Base-by-base conservation (phyloP, 2,888 invertebrate genomes). In the Torymus aiolomorphi region DNA sequence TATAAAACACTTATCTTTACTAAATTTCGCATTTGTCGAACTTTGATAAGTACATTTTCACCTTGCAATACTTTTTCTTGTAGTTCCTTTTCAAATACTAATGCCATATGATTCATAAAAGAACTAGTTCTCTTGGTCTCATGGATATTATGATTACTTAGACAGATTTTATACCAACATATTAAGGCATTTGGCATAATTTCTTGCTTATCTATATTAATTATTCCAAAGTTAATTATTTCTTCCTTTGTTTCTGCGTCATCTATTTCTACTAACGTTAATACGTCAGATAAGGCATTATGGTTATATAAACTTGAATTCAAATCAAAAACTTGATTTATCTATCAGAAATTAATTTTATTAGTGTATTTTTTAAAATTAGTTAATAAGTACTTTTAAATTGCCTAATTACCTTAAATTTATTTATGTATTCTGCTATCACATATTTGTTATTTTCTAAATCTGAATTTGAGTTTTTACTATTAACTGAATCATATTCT, bases 351-450 rank as follows among this genome's bases (percentile, higher is more conserved):
- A 24, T 70, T 24, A 61, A 16, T 66, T 56, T 20, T 54, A 70
- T 79, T 79, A 66, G 57, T 65, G 4, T 31, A 54, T 31, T 80
- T 20, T 52, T 13, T 74, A 57, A 42, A 49, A 0, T 31, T 51
- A 59, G 24, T 31, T 51, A 59, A 31, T 2, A 54, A 14, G 18
- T 42, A 73, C 31, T 11, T 54, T 16, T n/a, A 49, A 63, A 70
- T 16, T 49, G 12, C 12, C 13, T n/a, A 61, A 18, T 89, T 80
- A 94, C 94, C 86, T 92, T 91, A 87, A 92, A 94, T 83, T 91
- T 90, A 84, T 94, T 94, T 57, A 94, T 91, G 81, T 91, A 91
- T 63, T 91, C 88, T 3, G 92, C 92, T 78, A 94, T 92, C 82
- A 90, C 91, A 83, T 92, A 93, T 66, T 83, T 81, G 63, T 14